Evolutionary conservation across 2,113 vertebrate species (phyloP), one percentile per base, ranked within the genome.

Genomic region (Anser brachyrhynchus): DNA sequence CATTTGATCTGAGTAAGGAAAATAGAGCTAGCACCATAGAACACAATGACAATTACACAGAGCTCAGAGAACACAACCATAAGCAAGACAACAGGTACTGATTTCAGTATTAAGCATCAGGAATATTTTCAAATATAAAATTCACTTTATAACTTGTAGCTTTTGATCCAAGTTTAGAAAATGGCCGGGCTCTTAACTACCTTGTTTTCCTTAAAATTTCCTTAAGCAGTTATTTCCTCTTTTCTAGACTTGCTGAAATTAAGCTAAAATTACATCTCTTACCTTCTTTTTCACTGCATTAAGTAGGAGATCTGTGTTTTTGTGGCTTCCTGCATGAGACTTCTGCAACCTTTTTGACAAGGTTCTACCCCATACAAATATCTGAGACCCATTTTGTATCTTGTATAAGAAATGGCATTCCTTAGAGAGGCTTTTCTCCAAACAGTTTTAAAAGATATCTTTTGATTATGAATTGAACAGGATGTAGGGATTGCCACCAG

Each of bases 401-500:
- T 9, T 5, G 10, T 80, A 67, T 54, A 90, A 90, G 39, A 85
- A 94, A 86, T 17, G 85, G 43, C 65, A 52, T 65, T 80, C 71
- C 84, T 88, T 52, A 54, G 73, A 91, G 67, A 83, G n/a, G 41
- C 20, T 93, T 77, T 87, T 90, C 61, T 77, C 55, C 58, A 84
- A 90, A 83, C 54, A 83, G 10, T 81, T 94, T 97, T 82, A 81
- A 91, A 96, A 95, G 58, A 4, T 69, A 73, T 26, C 54, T 93
- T 96, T 96, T 71, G 86, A 66, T 86, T 97, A 44, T 74, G 86
- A 97, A 82, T 77, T 81, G 87, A 97, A 89, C 65, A 92, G 75
- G 95, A 82, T 61, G 87, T 33, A 83, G 72, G 61, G 78, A 83
- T 64, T 87, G 81, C 78, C 83, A 96, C 87, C 62, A 94, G 65